phyloP scores from a whole-genome alignment of 1,140 invertebrate species.

The Branchinecta lynchi region DNA sequence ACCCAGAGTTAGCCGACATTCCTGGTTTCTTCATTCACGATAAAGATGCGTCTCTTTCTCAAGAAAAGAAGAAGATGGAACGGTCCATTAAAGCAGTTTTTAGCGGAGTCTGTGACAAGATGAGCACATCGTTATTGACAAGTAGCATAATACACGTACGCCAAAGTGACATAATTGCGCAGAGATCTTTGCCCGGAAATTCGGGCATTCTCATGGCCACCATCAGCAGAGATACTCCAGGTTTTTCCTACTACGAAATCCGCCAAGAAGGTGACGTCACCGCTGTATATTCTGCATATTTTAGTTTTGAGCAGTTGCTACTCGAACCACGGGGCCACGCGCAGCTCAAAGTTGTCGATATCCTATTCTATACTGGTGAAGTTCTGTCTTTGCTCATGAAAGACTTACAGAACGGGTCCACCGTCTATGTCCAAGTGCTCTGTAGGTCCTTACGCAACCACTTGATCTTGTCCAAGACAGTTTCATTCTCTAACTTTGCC shows the following conservation, averaged over 20 bases:
- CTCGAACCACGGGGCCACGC: conserved; percentile 3
- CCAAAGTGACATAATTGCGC: not conserved
- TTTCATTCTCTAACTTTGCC: conserved; percentile 1
- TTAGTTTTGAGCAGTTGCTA: conserved; percentile 13
- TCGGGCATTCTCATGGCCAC: not conserved
- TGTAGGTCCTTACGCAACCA: conserved; percentile 22
- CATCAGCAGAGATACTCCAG: not conserved
- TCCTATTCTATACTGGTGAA: conserved; percentile 63
- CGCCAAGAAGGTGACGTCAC: conserved; percentile 17
- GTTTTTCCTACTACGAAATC: conserved; percentile 17
- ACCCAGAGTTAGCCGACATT: conserved; percentile 49
- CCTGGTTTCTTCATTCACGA: conserved; percentile 55
- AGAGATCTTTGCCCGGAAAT: conserved; percentile 12
- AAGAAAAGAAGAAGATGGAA: conserved; percentile 58
- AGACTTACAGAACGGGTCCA: conserved; percentile 25
- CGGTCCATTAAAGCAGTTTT: conserved; percentile 51
- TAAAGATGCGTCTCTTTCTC: conserved; percentile 58
- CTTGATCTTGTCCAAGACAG: conserved; percentile 18
- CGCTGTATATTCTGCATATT: conserved; percentile 24
- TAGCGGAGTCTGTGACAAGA: conserved; percentile 27
- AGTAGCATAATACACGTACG: not conserved
- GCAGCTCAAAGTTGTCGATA: conserved; percentile 26
- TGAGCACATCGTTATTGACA: conserved; percentile 20
- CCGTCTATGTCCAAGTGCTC: conserved; percentile 29
- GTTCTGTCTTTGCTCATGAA: conserved; percentile 53